Evolutionary conservation across 2,113 vertebrate species (phyloP), one percentile per base, ranked within the genome.

Genomic region (Zapornia atra): DNA sequence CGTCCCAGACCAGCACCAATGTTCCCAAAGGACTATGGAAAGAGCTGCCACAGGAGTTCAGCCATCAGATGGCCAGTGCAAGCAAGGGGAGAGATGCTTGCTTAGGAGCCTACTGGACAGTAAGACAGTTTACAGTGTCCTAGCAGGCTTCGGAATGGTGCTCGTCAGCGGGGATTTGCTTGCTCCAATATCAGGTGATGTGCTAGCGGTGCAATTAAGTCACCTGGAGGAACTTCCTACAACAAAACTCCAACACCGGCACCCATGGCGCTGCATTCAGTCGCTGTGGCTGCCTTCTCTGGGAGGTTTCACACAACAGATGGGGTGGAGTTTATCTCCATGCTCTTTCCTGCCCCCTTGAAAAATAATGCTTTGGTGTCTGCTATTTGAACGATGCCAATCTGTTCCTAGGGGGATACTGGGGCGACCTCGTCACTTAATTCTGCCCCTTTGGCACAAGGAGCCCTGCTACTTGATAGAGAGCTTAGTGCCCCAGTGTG

Each of bases 121-220:
- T 77, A 88, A 94, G 90, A 72, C 79, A 77, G 90, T 96, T 95
- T 85, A 93, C 0, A 1, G 75, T 90, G 91, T 78, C 76, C 91
- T 92, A 75, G 76, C 29, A 63, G 82, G 34, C 90, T 72, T 84
- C 50, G 69, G 36, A 71, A 61, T 5, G 7, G 53, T 57, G 33
- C 76, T 77, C 56, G 61, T 87, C 78, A 69, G 89, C 15, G 72
- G 84, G 71, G 50, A 89, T 96, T 76, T 76, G 21, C 63, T 88
- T 15, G 0, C 40, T 76, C 59, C 56, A 4, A 33, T 83, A n/a
- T 69, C 82, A 90, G 78, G 22, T 54, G 82, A n/a, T 21, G 50
- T 65, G 46, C 34, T 85, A 66, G 66, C 34, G 68, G 79, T 7
- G 1, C 12, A 78, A 71, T 57, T 82, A 69, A 87, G 91, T 79